Evolutionary conservation across 2,888 invertebrate genomes (phyloP).

Genomic region (Melolontha melolontha): DNA sequence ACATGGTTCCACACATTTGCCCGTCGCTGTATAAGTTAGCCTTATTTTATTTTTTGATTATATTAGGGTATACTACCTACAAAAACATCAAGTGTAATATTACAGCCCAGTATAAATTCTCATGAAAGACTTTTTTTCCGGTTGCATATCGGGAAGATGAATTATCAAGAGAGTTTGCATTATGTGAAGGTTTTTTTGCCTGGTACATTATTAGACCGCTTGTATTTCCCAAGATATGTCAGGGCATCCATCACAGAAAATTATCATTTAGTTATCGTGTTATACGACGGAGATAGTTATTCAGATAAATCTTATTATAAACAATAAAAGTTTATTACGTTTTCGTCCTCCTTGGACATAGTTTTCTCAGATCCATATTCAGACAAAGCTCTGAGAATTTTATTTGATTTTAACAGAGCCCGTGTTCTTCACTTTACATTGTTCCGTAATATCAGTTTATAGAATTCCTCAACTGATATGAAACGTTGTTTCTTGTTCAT

Average conservation of each 20-base stretch:
- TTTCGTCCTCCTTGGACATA: neutral
- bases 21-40: too few relatives aligned
- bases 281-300: neutral
- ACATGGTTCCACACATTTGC: too few relatives aligned
- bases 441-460: too few relatives aligned
- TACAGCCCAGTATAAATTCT: constrained; percentile 21
- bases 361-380: too few relatives aligned
- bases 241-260: constrained; percentile 22
- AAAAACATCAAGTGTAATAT: constrained; percentile 27
- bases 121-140: constrained; percentile 5
- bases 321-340: constrained; percentile 9
- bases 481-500: too few relatives aligned
- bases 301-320: constrained; percentile 1
- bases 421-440: too few relatives aligned
- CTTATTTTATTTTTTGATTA: constrained; percentile 30
- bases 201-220: constrained; percentile 18
- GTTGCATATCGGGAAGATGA: constrained; percentile 28
- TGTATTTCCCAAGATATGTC: constrained; percentile 31
- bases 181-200: constrained; percentile 27
- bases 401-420: too few relatives aligned
- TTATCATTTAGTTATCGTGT: constrained; percentile 30
- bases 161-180: constrained; percentile 32
- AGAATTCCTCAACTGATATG: too few relatives aligned
- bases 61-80: constrained; percentile 22
- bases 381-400: too few relatives aligned